Percentiles rank a stretch among this genome's conserved stretches.
These are phyloP conservation scores for Drosophila pseudotalamancana DNA, from an alignment of 2,888 invertebrate genomes.

Conservation along the genomic window DNA sequence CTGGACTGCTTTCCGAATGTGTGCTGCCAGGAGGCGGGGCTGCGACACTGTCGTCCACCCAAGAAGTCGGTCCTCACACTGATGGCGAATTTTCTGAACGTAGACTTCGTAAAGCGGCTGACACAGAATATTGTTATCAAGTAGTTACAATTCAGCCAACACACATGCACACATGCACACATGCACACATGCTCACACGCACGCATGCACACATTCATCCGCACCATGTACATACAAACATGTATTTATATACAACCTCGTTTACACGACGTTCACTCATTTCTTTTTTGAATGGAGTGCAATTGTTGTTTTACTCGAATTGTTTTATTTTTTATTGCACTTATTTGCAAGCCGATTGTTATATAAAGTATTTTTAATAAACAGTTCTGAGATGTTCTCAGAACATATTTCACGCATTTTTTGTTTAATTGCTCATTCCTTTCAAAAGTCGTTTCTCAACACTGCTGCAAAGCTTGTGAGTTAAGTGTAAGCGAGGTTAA, in stretches of 20 bases:
- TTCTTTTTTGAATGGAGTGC: constrained; percentile 1
- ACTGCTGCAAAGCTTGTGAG: background rate
- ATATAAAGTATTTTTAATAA: constrained; percentile 7
- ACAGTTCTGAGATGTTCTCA: background rate
- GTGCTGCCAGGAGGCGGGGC: constrained; percentile 91
- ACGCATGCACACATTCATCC: background rate
- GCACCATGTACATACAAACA: background rate
- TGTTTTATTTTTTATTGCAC: background rate
- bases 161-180: background rate
- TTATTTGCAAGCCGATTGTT: background rate
- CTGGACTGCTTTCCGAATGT: constrained; percentile 92
- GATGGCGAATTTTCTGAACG: constrained; percentile 86
- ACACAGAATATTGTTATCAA: constrained; percentile 84
- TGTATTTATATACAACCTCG: constrained; percentile 8
- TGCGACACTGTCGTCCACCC: constrained; percentile 90
- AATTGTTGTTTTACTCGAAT: constrained; percentile 6
- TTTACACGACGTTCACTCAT: constrained; percentile 33
- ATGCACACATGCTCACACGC: background rate
- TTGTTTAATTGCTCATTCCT: background rate
- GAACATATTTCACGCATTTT: background rate
- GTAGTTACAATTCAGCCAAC: constrained; percentile 38
- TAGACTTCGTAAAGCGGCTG: constrained; percentile 83
- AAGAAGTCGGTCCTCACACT: constrained; percentile 89
- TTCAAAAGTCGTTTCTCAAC: background rate
- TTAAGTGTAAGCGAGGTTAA: constrained; percentile 16